phyloP scores from a whole-genome alignment of 37 sponge, comb jelly and placozoan species.

The Spongia lamella region DNA sequence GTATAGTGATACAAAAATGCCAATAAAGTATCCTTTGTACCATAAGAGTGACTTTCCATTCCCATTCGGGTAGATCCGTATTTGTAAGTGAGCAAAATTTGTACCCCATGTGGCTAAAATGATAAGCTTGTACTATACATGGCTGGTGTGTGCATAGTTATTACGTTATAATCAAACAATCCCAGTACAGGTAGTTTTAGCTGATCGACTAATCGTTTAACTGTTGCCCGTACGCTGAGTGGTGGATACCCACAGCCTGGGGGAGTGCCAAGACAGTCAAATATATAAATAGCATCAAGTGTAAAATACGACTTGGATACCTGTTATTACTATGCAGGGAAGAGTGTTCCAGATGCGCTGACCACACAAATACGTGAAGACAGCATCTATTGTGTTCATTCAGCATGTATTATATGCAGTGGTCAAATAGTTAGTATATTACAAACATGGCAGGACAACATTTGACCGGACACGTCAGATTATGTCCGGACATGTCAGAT shows the following conservation, averaged over 20 bases:
- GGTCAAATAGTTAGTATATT: no score
- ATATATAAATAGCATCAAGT: no score
- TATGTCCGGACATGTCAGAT: not conserved
- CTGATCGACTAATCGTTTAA: slow-evolving; percentile 54
- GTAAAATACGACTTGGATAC: no score
- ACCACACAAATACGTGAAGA: slow-evolving; percentile 90
- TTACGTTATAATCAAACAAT: slow-evolving; percentile 94
- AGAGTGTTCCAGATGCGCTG: slow-evolving; percentile 88
- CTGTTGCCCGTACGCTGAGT: slow-evolving; percentile 79
- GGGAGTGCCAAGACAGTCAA: no score
- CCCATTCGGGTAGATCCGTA: slow-evolving; percentile 91
- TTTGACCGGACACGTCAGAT: not conserved
- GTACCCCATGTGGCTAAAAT: slow-evolving; percentile 82
- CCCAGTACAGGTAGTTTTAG: slow-evolving; percentile 83
- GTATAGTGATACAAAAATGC: not conserved
- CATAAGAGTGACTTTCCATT: slow-evolving; percentile 64
- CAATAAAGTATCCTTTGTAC: not conserved
- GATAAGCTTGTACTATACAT: no score
- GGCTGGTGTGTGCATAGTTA: not conserved
- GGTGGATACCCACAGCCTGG: slow-evolving; percentile 91
- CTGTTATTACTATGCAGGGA: slow-evolving; percentile 89
- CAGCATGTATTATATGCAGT: no score
- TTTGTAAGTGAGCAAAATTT: slow-evolving; percentile 90
- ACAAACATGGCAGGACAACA: not conserved
- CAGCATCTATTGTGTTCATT: slow-evolving; percentile 88